phyloP scores from a whole-genome alignment of 2,888 invertebrate species.

The Agrilus biguttatus region DNA sequence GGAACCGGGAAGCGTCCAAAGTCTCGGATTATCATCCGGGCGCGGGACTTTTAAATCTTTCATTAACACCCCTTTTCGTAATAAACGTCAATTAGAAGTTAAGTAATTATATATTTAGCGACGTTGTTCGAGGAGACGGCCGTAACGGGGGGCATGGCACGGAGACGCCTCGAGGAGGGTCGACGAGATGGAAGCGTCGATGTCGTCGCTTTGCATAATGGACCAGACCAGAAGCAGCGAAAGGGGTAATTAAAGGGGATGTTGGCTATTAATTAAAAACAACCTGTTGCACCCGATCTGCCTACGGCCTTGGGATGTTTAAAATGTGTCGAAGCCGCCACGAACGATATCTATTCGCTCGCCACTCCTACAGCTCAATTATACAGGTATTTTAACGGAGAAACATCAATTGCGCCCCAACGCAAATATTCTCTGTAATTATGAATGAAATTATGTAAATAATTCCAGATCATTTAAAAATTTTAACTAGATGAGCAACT shows the following conservation, averaged over 20 bases:
- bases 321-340: slow-evolving; percentile 16
- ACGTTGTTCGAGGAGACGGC: slow-evolving; percentile 9
- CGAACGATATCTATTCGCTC: slow-evolving; percentile 5
- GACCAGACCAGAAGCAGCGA: slow-evolving; percentile 33
- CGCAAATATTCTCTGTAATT: too few species aligned
- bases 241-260: slow-evolving; percentile 34
- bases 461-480: too few species aligned
- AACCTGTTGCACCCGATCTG: slow-evolving; percentile 27
- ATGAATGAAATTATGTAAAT: too few species aligned
- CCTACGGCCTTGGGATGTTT: slow-evolving; percentile 17
- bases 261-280: slow-evolving; percentile 31
- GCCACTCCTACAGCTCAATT: slow-evolving; percentile 12
- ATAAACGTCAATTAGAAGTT: slow-evolving; percentile 32
- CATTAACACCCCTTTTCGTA: slow-evolving; percentile 30
- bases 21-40: slow-evolving; percentile 20
- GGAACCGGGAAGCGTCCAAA: slow-evolving; percentile 12
- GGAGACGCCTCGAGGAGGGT: slow-evolving; percentile 4
- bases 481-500: too few species aligned
- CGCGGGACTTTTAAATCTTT: slow-evolving; percentile 25
- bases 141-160: not conserved
- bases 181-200: slow-evolving; percentile 15
- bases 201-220: slow-evolving; percentile 28
- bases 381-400: slow-evolving; percentile 8
- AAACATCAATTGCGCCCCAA: not conserved
- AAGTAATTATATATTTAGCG: slow-evolving; percentile 31